phyloP scores from a whole-genome alignment of 2,888 invertebrate species.

The Yponomeuta plumbellus region DNA sequence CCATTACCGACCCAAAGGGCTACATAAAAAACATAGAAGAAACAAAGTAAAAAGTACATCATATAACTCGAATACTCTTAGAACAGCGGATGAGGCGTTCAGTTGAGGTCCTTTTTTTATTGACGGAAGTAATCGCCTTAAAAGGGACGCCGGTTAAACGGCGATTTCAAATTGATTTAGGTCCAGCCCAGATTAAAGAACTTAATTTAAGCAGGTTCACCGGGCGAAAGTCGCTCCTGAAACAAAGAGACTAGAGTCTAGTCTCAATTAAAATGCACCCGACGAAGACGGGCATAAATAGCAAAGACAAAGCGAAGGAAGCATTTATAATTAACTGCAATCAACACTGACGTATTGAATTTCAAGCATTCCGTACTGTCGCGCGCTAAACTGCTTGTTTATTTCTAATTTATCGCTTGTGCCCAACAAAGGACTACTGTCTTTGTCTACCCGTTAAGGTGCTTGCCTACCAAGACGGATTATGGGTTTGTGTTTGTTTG shows the following conservation, averaged over 20 bases:
- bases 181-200: slow-evolving; percentile 56
- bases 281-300: slow-evolving; percentile 46
- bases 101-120: slow-evolving; percentile 39
- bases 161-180: slow-evolving; percentile 69
- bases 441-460: too few species aligned
- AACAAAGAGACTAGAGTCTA: slow-evolving; percentile 17
- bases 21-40: too few species aligned
- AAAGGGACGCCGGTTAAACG: slow-evolving; percentile 50
- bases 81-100: slow-evolving; percentile 1
- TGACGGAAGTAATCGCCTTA: slow-evolving; percentile 66
- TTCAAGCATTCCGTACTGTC: slow-evolving; percentile 62
- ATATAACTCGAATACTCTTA: slow-evolving; percentile 2
- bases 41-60: slow-evolving; percentile 5
- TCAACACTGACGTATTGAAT: slow-evolving; percentile 75
- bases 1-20: too few species aligned
- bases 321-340: slow-evolving; percentile 76
- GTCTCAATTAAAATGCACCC: slow-evolving; percentile 17
- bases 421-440: too few species aligned
- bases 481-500: too few species aligned
- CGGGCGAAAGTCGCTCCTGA: slow-evolving; percentile 26
- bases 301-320: slow-evolving; percentile 67
- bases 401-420: too few species aligned
- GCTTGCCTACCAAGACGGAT: too few species aligned
- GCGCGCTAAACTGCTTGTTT: slow-evolving; percentile 27
- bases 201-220: slow-evolving; percentile 25